Evolutionary conservation across 2,888 invertebrate species (phyloP).

Genomic region (Loripinus fragilis): DNA sequence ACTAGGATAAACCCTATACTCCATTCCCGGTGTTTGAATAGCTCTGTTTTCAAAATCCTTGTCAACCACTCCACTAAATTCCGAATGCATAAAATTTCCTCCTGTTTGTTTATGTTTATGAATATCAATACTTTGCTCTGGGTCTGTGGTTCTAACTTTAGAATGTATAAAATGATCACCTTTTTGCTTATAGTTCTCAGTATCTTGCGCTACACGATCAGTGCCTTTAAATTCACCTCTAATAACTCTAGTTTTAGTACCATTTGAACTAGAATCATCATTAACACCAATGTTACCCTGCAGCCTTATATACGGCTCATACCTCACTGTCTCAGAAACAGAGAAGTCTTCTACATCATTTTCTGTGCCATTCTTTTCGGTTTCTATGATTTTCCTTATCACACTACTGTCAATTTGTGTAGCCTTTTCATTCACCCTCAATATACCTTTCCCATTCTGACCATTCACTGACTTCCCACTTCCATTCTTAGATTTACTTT

Average conservation of each 20-base stretch:
- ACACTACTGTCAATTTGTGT: neutral
- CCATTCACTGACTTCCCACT: neutral
- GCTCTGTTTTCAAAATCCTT: neutral
- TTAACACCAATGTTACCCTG: constrained; percentile 28
- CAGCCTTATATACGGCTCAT: constrained; percentile 36
- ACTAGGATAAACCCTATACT: neutral
- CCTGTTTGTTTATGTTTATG: neutral
- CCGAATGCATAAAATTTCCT: neutral
- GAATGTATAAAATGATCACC: neutral
- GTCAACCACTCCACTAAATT: neutral
- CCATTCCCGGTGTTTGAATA: neutral
- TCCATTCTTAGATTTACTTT: neutral
- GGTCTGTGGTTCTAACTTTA: neutral
- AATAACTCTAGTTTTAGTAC: neutral
- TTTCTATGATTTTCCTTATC: neutral
- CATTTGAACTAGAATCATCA: neutral
- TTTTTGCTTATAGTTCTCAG: neutral
- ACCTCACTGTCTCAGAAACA: constrained; percentile 14
- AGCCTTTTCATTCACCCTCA: neutral
- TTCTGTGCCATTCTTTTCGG: neutral
- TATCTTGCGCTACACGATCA: neutral
- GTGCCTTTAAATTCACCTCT: neutral
- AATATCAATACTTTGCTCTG: too few species aligned
- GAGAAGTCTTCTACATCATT: neutral
- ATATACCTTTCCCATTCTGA: neutral